These are phyloP conservation scores for Eulithis testata DNA, from an alignment of 2,888 invertebrate genomes.

Conservation along the genomic window DNA sequence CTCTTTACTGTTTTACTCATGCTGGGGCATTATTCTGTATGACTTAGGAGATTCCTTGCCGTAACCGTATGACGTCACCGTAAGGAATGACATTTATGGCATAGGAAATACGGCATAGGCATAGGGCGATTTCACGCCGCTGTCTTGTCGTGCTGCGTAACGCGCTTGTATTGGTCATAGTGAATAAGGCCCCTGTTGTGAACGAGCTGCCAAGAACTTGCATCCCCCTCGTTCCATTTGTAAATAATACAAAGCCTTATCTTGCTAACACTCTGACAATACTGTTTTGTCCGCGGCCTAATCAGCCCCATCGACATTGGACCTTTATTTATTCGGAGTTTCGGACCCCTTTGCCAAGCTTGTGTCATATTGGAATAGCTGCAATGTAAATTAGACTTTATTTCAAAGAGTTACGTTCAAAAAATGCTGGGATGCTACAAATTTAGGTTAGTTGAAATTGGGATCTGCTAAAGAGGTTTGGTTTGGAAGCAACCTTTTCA, in stretches of 20 bases:
- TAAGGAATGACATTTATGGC: no score
- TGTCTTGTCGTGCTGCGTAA: no score
- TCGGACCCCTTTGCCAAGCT: conserved; percentile 2
- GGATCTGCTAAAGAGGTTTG: not conserved
- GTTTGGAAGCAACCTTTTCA: not conserved
- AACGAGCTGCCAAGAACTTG: conserved; percentile 8
- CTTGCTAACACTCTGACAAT: conserved; percentile 35
- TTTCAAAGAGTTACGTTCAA: not conserved
- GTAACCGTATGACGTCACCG: no score
- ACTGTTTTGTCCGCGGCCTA: conserved; percentile 39
- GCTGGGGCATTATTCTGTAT: no score
- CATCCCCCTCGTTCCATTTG: conserved; percentile 11
- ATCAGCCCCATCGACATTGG: conserved; percentile 38
- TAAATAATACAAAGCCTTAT: conserved; percentile 28
- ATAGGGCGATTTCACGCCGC: no score
- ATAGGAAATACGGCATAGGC: no score
- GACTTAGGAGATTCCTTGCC: no score
- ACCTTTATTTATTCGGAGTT: conserved; percentile 19
- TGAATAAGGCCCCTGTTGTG: no score
- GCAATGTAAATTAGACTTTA: conserved; percentile 3
- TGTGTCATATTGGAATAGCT: not conserved
- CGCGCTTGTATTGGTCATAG: no score
- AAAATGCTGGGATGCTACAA: conserved; percentile 15
- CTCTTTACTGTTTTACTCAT: no score
- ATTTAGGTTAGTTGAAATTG: not conserved